Evolutionary conservation across 2,113 vertebrate species (phyloP).

Genomic region (Ammodytes marinus): DNA sequence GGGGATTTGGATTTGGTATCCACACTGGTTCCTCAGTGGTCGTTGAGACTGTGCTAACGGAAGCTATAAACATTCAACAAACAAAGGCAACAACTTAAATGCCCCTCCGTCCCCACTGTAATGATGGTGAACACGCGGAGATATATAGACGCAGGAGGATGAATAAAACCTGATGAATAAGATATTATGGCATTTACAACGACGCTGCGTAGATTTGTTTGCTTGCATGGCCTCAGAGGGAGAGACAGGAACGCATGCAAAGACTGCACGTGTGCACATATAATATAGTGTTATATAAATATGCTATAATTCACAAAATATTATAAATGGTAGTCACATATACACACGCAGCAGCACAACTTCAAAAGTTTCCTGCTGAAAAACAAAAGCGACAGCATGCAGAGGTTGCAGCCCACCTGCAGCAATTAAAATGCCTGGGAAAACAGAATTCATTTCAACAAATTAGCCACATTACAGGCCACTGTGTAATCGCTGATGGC

Average conservation of each 20-base stretch:
- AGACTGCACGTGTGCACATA: constrained; percentile 1
- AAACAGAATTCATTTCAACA: constrained; percentile 85
- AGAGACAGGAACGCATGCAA: constrained; percentile 21
- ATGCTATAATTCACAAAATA: constrained; percentile 11
- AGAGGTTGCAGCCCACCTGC: constrained; percentile 76
- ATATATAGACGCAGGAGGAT: constrained; percentile 66
- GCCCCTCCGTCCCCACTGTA: constrained; percentile 70
- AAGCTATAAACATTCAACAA: constrained; percentile 82
- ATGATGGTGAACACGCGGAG: constrained; percentile 65
- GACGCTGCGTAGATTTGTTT: constrained; percentile 57
- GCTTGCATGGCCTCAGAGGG: constrained; percentile 15
- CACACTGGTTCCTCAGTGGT: constrained; percentile 81
- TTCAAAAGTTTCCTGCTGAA: constrained; percentile 69
- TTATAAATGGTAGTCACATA: constrained; percentile 5
- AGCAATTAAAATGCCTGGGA: constrained; percentile 83
- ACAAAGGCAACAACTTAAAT: constrained; percentile 77
- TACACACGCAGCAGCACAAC: constrained; percentile 23
- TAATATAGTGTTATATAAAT: constrained; percentile 8
- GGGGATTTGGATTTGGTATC: constrained; percentile 83
- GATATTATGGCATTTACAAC: constrained; percentile 56
- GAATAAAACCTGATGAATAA: constrained; percentile 72
- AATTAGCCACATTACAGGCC: constrained; percentile 85
- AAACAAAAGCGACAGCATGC: constrained; percentile 54
- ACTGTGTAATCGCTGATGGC: constrained; percentile 86
- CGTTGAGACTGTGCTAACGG: constrained; percentile 77